A percentile compares a stretch with the other conserved stretches of the same genome.
phyloP scores from a whole-genome alignment of 2,113 vertebrate species.

The Lota lota region DNA sequence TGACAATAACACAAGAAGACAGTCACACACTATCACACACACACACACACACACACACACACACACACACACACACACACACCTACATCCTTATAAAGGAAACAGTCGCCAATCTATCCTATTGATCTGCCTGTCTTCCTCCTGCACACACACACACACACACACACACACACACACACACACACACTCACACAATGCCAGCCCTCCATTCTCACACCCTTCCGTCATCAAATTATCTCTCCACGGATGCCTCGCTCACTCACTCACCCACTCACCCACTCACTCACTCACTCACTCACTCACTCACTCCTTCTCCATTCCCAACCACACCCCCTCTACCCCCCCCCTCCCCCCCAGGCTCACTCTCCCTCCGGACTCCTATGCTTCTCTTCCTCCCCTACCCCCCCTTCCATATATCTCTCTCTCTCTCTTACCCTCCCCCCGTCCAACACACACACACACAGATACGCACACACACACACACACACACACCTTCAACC shows the following conservation, averaged over 20 bases:
- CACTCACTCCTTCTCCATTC: not conserved
- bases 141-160: not conserved
- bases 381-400: not conserved
- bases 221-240: not conserved
- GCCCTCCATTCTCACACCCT: not conserved
- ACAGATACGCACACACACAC: slow-evolving; percentile 8
- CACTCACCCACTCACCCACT: not conserved
- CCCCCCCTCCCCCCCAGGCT: too few relatives aligned
- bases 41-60: too few relatives aligned
- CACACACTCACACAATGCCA: not conserved
- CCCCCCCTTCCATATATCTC: not conserved
- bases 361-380: not conserved
- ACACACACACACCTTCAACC: slow-evolving; percentile 36
- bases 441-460: slow-evolving; percentile 5
- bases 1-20: too few relatives aligned
- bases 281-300: not conserved
- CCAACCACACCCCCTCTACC: too few relatives aligned
- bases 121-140: too few relatives aligned
- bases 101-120: not conserved
- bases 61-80: too few relatives aligned
- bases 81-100: not conserved
- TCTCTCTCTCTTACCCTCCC: too few relatives aligned
- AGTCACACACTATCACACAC: too few relatives aligned
- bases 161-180: not conserved
- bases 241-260: not conserved